Evolutionary conservation across 2,888 invertebrate species (phyloP), one percentile per base, ranked within the genome.

Genomic region (Caenorhabditis becei): DNA sequence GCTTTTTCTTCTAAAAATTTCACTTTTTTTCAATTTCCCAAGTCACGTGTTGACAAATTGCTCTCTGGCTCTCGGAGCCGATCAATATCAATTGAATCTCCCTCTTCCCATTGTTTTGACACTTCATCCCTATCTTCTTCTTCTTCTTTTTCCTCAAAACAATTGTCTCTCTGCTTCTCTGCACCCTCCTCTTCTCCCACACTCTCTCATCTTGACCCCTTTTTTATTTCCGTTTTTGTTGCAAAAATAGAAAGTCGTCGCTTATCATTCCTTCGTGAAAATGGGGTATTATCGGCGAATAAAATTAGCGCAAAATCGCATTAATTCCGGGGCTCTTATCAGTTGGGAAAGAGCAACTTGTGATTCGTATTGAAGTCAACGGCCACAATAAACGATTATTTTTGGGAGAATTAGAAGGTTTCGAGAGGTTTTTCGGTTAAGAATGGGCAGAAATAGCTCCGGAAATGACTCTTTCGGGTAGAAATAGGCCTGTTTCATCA

Each of bases 291-390:
- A 62, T 62, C 62, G 47, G 47, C 32, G 49, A 47, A 49, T 47
- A 41, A 62, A 62, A 47, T 62, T 62, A 62, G 62, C 47, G 69
- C 47, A 59, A 58, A 69, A 69, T 69, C 69, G 69, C 58, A 69
- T 69, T 69, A 69, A 49, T 59, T 69, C 41, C 23, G 44, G 35
- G 35, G 35, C 16, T 41, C 8, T 41, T 41, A 16, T 32, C 41
- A 41, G 16, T 41, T 2, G 16, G 7, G 3, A 14, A 5, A 5
- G 41, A 14, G 14, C 8, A 41, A 41, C 41, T 41, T 41, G 41
- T 41, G 41, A 41, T 41, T 41, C 41, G 32, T 32, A 32, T 32
- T 4, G 10, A 32, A n/a, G n/a, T n/a, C n/a, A n/a, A 32, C 32
- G 32, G 32, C 32, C 32, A 32, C 32, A 32, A 32, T 32, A 32